These are phyloP conservation scores for Aurelia aurita complex sp. Pacific DNA, from an alignment of 30 jellyfish, hydroid and myxozoan genomes.

Conservation along the genomic window DNA sequence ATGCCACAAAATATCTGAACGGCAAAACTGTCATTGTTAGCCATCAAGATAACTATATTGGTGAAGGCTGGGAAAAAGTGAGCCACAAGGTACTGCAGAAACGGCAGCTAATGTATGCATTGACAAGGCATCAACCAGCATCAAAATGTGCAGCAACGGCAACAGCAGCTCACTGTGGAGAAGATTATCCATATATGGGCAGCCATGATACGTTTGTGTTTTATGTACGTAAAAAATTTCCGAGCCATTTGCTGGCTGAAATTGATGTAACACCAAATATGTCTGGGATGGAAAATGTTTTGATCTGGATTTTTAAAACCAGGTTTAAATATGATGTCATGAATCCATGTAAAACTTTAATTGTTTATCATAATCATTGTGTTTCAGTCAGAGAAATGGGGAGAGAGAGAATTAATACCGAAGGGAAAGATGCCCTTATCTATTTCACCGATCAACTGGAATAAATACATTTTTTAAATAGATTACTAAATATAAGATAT, in stretches of 20 bases:
- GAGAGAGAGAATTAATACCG: constrained; percentile 64
- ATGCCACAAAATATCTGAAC: constrained; percentile 64
- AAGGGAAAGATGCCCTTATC: constrained; percentile 36
- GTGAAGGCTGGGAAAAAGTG: constrained; percentile 89
- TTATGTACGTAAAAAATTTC: constrained; percentile 17
- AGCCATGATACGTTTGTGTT: constrained; percentile 86
- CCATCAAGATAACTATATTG: constrained; percentile 82
- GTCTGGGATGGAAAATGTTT: constrained; percentile 73
- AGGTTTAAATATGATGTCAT: constrained; percentile 50
- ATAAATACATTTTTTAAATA: neutral
- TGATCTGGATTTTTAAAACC: constrained; percentile 70
- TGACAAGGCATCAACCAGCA: constrained; percentile 80
- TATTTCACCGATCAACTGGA: constrained; percentile 48
- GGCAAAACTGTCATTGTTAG: constrained; percentile 65
- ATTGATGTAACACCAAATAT: constrained; percentile 69
- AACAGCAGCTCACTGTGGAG: constrained; percentile 59
- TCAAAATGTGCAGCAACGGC: constrained; percentile 47
- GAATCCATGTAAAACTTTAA: constrained; percentile 74
- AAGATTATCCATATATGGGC: constrained; percentile 60
- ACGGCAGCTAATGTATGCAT: constrained; percentile 71
- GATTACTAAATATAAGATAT: neutral
- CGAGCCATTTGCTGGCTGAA: constrained; percentile 40
- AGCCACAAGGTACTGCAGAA: constrained; percentile 40
- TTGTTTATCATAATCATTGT: constrained; percentile 77
- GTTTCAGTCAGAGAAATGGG: constrained; percentile 61